phyloP scores from a whole-genome alignment of 2,113 vertebrate species.

The Ondatra zibethicus region DNA sequence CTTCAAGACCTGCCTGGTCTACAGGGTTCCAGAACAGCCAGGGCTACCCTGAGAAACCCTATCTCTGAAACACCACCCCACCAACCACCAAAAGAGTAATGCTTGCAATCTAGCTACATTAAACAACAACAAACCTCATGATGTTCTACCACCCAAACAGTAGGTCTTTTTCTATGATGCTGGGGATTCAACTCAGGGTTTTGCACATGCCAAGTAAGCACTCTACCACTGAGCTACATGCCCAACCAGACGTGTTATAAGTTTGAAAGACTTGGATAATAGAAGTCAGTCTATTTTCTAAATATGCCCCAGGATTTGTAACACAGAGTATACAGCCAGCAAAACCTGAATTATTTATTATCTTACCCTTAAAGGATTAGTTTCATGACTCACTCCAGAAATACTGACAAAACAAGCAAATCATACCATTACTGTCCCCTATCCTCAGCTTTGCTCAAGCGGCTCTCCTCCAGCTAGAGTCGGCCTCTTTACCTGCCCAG shows the following conservation, averaged over 20 bases:
- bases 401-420: not conserved
- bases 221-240: not conserved
- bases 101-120: not conserved
- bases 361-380: not conserved
- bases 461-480: not conserved
- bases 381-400: conserved; percentile 35
- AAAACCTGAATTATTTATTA: conserved; percentile 20
- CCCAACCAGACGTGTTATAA: not conserved
- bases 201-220: not conserved
- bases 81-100: not conserved
- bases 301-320: not conserved
- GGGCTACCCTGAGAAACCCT: not conserved
- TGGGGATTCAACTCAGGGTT: not conserved
- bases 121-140: not conserved
- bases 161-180: not conserved
- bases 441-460: not conserved
- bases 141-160: not conserved
- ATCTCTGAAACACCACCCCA: not conserved
- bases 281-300: conserved; percentile 37
- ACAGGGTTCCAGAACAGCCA: not conserved
- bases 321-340: not conserved
- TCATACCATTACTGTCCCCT: not conserved
- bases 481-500: not conserved
- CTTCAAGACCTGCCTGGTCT: not conserved
- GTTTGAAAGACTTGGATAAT: not conserved